Base-by-base conservation (phyloP, 1,140 invertebrate genomes). In the Streblospio benedicti region DNA sequence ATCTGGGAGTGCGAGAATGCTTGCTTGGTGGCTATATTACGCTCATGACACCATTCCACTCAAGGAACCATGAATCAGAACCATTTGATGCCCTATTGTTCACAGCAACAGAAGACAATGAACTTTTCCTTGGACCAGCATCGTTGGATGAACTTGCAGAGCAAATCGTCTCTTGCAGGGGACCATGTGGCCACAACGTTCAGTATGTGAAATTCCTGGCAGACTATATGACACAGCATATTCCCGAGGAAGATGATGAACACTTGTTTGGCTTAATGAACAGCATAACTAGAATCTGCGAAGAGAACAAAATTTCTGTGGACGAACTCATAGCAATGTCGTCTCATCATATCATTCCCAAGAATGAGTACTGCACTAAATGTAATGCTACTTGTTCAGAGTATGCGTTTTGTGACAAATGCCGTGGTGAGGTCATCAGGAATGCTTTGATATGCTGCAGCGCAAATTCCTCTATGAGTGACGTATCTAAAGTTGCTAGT, bases 1-100 rank as follows among this genome's bases (percentile, higher is more conserved):
- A 95, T 72, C 79, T 96, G 55, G 91, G 95, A 71, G 86, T 85
- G 68, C 79, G 93, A 71, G 93, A 96, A 79, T 92, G 91, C 69
- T 6, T 41, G 9, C 60, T 62, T 30, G 89, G 65, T 53, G 73
- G 75, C 2, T 76, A 76, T 61, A 57, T 62, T 28, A 23, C 31
- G 18, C 56, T 60, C n/a, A 50, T 41, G 5, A 25, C 45, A 16
- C 27, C 47, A 18, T 70, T 73, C 1, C 31, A 56, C 30, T 18
- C 9, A 38, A 9, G 35, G 35, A 38, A n/a, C 9, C 9, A 38
- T 9, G 35, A 60, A 57, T 5, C 73, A 75, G 56, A 53, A 70
- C 33, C 68, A 72, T 4, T 30, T 56, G 18, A 27, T 23, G 25
- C 35, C 47, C 31, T 62, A 9, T 57, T 56, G 23, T 95, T 94